These are phyloP conservation scores for Caenorhabditis sp. DNA, from an alignment of 2,888 invertebrate genomes.

Conservation along the genomic window DNA sequence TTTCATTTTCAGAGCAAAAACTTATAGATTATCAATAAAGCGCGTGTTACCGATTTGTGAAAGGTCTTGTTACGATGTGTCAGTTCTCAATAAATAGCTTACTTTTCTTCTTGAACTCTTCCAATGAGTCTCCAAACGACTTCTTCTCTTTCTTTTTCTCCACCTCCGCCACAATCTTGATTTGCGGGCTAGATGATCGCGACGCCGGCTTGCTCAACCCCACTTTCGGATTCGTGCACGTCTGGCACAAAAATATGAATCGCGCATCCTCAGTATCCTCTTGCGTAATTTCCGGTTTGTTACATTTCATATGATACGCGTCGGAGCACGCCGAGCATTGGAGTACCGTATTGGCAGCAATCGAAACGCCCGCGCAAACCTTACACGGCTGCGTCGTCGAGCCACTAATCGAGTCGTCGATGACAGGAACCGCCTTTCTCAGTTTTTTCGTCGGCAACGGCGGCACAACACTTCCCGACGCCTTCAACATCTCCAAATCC, in stretches of 20 bases:
- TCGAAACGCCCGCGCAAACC: constrained; percentile 17
- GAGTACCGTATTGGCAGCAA: constrained; percentile 26
- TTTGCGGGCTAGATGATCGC: constrained; percentile 4
- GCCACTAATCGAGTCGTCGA: constrained; percentile 35
- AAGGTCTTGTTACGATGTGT: too few species aligned
- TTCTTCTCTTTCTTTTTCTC: constrained; percentile 2
- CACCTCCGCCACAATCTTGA: neutral
- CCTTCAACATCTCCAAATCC: neutral
- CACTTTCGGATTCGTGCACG: constrained; percentile 6
- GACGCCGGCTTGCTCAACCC: neutral
- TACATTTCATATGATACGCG: constrained; percentile 13
- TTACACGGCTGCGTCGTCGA: constrained; percentile 29
- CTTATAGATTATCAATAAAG: too few species aligned
- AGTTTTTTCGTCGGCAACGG: constrained; percentile 13
- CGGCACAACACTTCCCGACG: neutral
- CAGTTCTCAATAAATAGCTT: too few species aligned
- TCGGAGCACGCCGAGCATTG: constrained; percentile 17
- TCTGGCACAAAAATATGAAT: constrained; percentile 21
- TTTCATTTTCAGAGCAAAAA: too few species aligned
- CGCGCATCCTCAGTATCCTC: constrained; percentile 23
- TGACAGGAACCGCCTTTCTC: constrained; percentile 37
- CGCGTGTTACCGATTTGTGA: too few species aligned
- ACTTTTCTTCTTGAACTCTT: constrained; percentile 1
- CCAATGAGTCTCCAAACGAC: neutral
- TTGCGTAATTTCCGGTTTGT: constrained; percentile 19